These are phyloP conservation scores for Trematomus loennbergii DNA, from an alignment of 2,113 vertebrate species.

Conservation along the genomic window DNA sequence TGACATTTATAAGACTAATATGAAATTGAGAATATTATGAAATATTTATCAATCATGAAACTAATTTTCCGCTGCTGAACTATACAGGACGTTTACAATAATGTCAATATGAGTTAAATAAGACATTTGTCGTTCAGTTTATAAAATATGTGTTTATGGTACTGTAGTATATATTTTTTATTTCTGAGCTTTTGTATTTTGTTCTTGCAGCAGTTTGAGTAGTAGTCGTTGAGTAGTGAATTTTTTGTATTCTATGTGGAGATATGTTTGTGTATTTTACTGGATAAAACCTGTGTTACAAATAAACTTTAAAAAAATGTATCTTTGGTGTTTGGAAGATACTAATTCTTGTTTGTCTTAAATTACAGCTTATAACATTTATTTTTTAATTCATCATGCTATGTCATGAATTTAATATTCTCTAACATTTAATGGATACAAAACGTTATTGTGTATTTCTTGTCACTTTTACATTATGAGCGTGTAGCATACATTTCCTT, in stretches of 20 bases:
- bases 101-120: constrained; percentile 3
- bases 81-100: neutral
- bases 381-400: neutral
- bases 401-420: constrained; percentile 1
- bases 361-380: neutral
- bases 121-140: constrained; percentile 6
- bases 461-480: neutral
- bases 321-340: neutral
- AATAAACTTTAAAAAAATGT: neutral
- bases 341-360: neutral
- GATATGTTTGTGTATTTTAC: constrained; percentile 8
- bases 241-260: neutral
- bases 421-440: neutral
- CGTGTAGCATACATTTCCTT: constrained; percentile 1
- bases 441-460: neutral
- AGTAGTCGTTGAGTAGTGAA: neutral
- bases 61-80: neutral
- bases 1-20: neutral
- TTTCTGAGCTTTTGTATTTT: constrained; percentile 8
- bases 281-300: neutral
- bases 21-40: neutral
- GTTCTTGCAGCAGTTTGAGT: neutral
- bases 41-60: neutral
- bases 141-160: constrained; percentile 16
- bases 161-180: constrained; percentile 2